A percentile compares a stretch with the other conserved stretches of the same genome.
These are phyloP conservation scores for Vulpes lagopus DNA, from an alignment of 2,113 vertebrate species.

Conservation along the genomic window DNA sequence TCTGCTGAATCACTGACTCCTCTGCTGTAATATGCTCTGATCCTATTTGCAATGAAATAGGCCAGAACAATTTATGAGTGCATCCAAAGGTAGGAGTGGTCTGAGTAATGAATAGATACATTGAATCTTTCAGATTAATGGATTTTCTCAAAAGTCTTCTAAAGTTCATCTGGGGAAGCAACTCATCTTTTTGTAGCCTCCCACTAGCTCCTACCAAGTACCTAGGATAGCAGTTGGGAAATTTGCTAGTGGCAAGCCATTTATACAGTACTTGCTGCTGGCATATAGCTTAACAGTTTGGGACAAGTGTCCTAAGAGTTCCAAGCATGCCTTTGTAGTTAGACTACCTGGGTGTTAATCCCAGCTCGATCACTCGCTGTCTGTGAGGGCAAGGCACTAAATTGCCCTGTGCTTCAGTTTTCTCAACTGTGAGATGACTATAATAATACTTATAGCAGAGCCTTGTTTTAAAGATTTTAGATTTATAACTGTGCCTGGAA, in stretches of 20 bases:
- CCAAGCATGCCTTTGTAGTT: not conserved
- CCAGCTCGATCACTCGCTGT: not conserved
- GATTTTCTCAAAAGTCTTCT: slow-evolving; percentile 1
- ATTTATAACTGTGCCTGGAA: not conserved
- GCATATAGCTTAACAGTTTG: not conserved
- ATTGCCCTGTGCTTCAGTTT: not conserved
- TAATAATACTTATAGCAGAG: not conserved
- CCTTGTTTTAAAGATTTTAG: not conserved
- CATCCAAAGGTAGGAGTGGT: not conserved
- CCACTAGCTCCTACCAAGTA: not conserved
- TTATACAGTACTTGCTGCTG: not conserved
- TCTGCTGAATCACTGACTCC: not conserved
- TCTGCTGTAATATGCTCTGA: not conserved
- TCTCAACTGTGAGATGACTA: not conserved
- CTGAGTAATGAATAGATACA: not conserved
- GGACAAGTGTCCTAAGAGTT: not conserved
- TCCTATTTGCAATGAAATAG: not conserved
- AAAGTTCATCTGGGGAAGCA: not conserved
- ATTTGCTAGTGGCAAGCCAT: not conserved
- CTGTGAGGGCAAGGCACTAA: not conserved
- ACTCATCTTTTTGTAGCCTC: not conserved
- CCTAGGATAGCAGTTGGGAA: not conserved
- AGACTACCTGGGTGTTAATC: not conserved
- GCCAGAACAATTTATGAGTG: not conserved
- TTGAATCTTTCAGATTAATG: not conserved